phyloP scores from a whole-genome alignment of 2,797 vertebrate genomes.

The Arremon aurantiirostris region DNA sequence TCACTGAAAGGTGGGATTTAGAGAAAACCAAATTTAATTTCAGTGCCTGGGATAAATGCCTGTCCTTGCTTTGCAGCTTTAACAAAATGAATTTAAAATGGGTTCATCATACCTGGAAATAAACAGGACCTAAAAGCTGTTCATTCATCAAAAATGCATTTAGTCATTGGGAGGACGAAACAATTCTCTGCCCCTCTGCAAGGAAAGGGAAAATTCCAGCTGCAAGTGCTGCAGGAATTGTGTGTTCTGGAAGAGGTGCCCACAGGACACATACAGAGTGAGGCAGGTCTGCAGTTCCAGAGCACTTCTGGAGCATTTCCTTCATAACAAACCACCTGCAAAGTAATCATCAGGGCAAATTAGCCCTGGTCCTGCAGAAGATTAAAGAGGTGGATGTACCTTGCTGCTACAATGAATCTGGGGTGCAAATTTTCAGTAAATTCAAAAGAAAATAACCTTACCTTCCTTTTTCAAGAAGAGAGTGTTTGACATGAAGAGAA shows the following conservation, averaged over 20 bases:
- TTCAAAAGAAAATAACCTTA: background rate
- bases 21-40: background rate
- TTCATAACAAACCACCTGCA: background rate
- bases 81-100: background rate
- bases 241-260: background rate
- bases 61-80: background rate
- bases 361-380: background rate
- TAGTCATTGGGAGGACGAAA: background rate
- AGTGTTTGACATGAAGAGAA: background rate
- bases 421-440: background rate
- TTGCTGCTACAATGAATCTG: background rate
- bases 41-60: background rate
- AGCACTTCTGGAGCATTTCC: background rate
- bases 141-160: background rate
- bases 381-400: background rate
- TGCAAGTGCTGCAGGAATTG: background rate
- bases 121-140: background rate
- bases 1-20: background rate
- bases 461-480: background rate
- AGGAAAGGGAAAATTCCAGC: background rate
- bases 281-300: background rate
- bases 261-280: background rate
- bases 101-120: too few relatives aligned
- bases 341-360: background rate
- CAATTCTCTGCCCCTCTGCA: background rate